Base-by-base conservation (phyloP, 1,140 invertebrate species). In the Cydia fagiglandana region DNA sequence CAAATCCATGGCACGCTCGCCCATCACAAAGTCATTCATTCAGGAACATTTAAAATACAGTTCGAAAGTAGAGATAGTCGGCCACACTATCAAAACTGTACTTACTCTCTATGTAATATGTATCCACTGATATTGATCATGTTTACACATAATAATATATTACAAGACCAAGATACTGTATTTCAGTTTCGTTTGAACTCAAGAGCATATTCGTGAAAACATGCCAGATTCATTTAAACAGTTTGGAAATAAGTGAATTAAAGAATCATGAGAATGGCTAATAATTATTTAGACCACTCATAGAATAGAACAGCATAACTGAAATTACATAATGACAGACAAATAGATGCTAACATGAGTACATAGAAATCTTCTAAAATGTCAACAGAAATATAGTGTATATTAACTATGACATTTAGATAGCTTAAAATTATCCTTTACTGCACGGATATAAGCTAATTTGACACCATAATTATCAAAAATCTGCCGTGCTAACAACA, bases 1-100 rank as follows among this genome's bases (percentile, higher is more conserved):
- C 53, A 56, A n/a, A 17, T 56, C n/a, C 53, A 56, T 17, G 53
- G 53, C 53, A 56, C 53, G 53, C 53, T 17, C n/a, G 53, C 53
- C 53, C 4, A 17, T 56, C n/a, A 56, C 53, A 56, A 56, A 56
- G 0, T 17, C 53, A 61, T 61, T 61, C 56, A 61, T 61, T 24
- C 56, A 61, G 20, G 20, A 61, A 61, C 56, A 61, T 61, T 61
- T n/a, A 53, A 17, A 47, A 47, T 56, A 17, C n/a, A 56, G 5
- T 17, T 7, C 17, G 50, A 56, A 17, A 56, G 15, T 56, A 56
- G 53, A 56, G 15, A 7, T 13, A 56, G 53, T 20, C 12, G 41
- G n/a, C 0, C 50, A 53, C 50, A 53, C 5, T 53, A 38, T 38
- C 4, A 17, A 17, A n/a, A 53, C 50, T 45, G 6, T 45, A 45